Evolutionary conservation across 2,113 vertebrate genomes (phyloP).

Genomic region (Melierax canorus): DNA sequence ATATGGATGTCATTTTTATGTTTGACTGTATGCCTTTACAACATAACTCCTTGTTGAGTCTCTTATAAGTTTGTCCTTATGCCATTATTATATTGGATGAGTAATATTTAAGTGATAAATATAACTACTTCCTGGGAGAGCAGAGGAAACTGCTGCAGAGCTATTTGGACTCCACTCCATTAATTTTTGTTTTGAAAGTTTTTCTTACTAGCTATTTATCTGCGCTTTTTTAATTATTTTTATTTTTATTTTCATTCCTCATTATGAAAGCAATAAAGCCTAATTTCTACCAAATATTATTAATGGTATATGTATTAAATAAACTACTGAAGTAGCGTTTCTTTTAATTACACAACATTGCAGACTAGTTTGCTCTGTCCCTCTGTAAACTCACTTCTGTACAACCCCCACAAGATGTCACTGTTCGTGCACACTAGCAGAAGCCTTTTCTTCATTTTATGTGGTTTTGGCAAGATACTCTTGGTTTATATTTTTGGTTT

Average conservation of each 20-base stretch:
- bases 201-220: conserved; percentile 27
- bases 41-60: background rate
- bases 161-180: background rate
- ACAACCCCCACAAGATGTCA: conserved; percentile 62
- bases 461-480: background rate
- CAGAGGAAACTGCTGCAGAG: conserved; percentile 20
- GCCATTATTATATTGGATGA: background rate
- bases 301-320: conserved; percentile 48
- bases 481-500: background rate
- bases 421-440: background rate
- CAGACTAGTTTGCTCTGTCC: background rate
- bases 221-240: background rate
- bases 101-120: background rate
- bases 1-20: conserved; percentile 17
- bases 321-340: background rate
- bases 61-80: background rate
- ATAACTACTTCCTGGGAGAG: conserved; percentile 51
- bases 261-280: conserved; percentile 75
- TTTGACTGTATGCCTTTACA: conserved; percentile 12
- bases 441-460: background rate
- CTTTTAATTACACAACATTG: background rate
- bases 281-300: conserved; percentile 65
- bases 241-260: conserved; percentile 14
- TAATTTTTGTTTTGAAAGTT: conserved; percentile 3
- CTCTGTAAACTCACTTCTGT: background rate